These are phyloP conservation scores for Luscinia megarhynchos DNA, from an alignment of 2,797 vertebrate genomes.

Conservation along the genomic window DNA sequence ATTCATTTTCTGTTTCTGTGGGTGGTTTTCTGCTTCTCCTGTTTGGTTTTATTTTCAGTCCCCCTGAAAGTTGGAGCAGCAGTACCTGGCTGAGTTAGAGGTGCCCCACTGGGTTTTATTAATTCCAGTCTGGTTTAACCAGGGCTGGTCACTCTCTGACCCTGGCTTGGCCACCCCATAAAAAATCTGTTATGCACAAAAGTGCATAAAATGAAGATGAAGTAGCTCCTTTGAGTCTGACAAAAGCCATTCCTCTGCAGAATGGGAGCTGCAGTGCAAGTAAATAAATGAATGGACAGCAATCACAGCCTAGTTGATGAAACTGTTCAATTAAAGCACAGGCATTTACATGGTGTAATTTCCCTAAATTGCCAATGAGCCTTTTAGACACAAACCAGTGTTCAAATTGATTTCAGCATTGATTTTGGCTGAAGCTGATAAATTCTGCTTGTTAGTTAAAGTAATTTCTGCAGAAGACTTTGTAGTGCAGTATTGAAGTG, in stretches of 20 bases:
- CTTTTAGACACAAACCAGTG: constrained; percentile 88
- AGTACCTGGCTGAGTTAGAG: not conserved
- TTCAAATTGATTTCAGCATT: constrained; percentile 90
- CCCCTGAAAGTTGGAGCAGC: not conserved
- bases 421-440: constrained; percentile 92
- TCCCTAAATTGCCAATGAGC: constrained; percentile 90
- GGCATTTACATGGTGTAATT: constrained; percentile 91
- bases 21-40: too few relatives aligned
- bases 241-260: constrained; percentile 78
- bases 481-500: constrained; percentile 85
- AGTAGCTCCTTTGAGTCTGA: constrained; percentile 75
- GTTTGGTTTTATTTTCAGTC: too few relatives aligned
- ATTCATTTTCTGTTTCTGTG: too few relatives aligned
- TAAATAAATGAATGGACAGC: constrained; percentile 91
- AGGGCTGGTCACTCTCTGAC: constrained; percentile 44
- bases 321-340: constrained; percentile 89
- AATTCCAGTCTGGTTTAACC: not conserved
- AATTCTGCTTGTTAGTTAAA: constrained; percentile 93
- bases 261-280: constrained; percentile 78
- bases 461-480: constrained; percentile 90
- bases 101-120: not conserved
- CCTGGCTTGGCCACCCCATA: constrained; percentile 43
- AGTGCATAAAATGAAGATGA: constrained; percentile 81
- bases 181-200: constrained; percentile 72
- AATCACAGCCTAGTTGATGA: constrained; percentile 87